Percentiles rank a stretch among this genome's conserved stretches.
phyloP scores from a whole-genome alignment of 2,113 vertebrate genomes.

The Steatornis caripensis region DNA sequence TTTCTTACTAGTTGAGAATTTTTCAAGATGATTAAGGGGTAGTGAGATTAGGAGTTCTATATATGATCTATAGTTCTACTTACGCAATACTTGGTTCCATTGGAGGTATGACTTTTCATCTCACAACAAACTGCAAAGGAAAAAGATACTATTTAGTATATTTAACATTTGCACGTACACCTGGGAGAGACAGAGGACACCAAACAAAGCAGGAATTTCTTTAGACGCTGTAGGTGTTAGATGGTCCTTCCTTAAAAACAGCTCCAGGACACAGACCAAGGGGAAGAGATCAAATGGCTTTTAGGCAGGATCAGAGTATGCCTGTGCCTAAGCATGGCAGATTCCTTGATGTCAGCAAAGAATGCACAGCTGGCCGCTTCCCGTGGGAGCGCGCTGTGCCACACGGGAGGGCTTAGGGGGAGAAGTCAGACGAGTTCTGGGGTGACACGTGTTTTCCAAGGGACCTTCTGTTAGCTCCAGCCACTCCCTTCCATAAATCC shows the following conservation, averaged over 20 bases:
- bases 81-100: not conserved
- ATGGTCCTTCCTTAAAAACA: not conserved
- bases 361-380: not conserved
- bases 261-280: not conserved
- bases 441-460: not conserved
- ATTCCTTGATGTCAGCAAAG: not conserved
- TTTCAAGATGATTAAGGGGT: not conserved
- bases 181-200: not conserved
- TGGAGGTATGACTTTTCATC: not conserved
- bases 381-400: not conserved
- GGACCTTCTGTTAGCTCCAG: not conserved
- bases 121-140: not conserved
- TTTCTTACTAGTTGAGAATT: not conserved
- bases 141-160: not conserved
- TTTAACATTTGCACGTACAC: not conserved
- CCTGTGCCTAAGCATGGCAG: not conserved
- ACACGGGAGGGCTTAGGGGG: rapidly evolving
- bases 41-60: not conserved
- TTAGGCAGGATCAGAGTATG: too few relatives aligned
- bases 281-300: not conserved
- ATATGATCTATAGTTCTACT: too few relatives aligned
- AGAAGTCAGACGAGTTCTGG: not conserved
- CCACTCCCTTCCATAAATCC: not conserved
- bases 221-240: not conserved
- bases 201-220: not conserved